A percentile compares a stretch with the other conserved stretches of the same genome.
Conservation (phyloP, 2,113 vertebrate species). For the Prunella himalayana region DNA sequence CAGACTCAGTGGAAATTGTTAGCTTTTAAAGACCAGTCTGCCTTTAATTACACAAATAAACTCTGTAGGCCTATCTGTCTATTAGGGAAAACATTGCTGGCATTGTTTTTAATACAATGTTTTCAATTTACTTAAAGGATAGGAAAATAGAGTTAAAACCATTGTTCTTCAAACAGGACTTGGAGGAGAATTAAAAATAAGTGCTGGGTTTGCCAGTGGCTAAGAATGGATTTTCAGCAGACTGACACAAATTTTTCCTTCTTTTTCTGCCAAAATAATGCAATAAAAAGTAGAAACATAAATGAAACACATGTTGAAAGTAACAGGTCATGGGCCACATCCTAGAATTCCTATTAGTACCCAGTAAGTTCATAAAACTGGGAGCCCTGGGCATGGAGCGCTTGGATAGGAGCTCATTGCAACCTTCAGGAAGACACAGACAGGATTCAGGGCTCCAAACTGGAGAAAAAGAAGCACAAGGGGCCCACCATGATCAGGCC, state of each 20-base stretch:
- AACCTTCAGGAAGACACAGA: background rate
- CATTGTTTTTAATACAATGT: constrained; percentile 40
- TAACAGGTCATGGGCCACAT: background rate
- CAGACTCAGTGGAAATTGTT: constrained; percentile 3
- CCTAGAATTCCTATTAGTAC: background rate
- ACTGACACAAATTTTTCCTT: background rate
- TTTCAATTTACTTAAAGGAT: constrained; percentile 47
- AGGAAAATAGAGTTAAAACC: constrained; percentile 44
- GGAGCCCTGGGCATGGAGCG: background rate
- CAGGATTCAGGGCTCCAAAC: background rate
- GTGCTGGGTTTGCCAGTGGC: background rate
- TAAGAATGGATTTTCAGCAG: constrained; percentile 6
- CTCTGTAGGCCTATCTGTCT: constrained; percentile 8
- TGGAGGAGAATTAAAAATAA: background rate
- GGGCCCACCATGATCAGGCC: background rate
- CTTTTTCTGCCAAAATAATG: constrained; percentile 39
- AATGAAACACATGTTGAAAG: constrained; percentile 19
- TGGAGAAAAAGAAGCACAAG: background rate
- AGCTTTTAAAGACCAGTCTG: constrained; percentile 35
- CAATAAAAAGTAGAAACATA: constrained; percentile 12
- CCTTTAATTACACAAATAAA: constrained; percentile 49
- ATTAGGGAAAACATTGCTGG: constrained; percentile 47
- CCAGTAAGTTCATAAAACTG: background rate
- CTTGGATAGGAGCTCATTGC: background rate
- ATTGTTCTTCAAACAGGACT: constrained; percentile 9